Conservation (phyloP, 1,140 invertebrate genomes). For the Araneus ventricosus region DNA sequence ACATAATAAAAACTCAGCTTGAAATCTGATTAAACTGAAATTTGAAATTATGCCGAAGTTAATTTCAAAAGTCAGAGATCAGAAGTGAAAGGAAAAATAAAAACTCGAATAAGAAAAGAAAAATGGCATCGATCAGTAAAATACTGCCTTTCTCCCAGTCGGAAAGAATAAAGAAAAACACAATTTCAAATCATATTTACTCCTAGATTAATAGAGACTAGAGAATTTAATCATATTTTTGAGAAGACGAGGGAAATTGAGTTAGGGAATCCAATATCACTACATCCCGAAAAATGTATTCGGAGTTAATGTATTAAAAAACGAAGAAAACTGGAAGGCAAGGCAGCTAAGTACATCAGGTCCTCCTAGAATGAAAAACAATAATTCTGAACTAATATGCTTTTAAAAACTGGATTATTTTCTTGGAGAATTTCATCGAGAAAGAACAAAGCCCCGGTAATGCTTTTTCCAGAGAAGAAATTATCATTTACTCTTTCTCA, state of each 20-base stretch:
- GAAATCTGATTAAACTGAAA: not conserved
- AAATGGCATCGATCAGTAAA: not conserved
- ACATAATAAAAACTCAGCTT: not conserved
- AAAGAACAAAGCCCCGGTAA: constrained; percentile 9
- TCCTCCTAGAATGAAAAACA: not conserved
- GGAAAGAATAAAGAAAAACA: constrained; percentile 43
- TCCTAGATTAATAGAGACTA: constrained; percentile 47
- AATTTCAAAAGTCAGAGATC: not conserved
- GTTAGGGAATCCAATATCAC: constrained; percentile 69
- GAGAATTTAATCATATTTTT: constrained; percentile 62
- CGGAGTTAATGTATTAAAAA: constrained; percentile 50
- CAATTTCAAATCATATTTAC: constrained; percentile 46
- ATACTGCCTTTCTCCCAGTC: not conserved
- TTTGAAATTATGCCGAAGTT: not conserved
- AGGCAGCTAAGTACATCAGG: constrained; percentile 38
- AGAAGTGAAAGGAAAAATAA: not conserved
- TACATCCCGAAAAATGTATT: constrained; percentile 38
- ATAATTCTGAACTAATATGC: constrained; percentile 64
- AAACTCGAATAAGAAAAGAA: not conserved
- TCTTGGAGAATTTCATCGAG: not conserved
- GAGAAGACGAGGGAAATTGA: constrained; percentile 36
- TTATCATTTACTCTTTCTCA: constrained; percentile 11
- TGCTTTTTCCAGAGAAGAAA: not conserved
- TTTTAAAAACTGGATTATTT: constrained; percentile 60
- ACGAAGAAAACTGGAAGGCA: not conserved